A percentile compares a stretch with the other conserved stretches of the same genome.
Conservation (phyloP, 1,140 invertebrate genomes). For the Ceratitis capitata region DNA sequence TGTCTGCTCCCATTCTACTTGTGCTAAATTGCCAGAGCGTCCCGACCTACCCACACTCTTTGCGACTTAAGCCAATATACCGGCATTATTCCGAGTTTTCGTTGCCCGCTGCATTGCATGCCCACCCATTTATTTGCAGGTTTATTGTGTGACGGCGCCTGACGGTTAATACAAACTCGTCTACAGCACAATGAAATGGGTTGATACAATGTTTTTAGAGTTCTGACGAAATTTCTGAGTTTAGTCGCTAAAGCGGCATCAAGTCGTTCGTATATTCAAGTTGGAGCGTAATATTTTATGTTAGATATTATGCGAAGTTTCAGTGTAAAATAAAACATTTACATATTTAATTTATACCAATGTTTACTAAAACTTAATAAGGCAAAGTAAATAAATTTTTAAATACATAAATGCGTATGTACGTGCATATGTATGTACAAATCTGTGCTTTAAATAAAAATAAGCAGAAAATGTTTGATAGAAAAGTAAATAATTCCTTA, state of each 20-base stretch:
- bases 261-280: constrained; percentile 9
- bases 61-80: constrained; percentile 14
- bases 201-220: constrained; percentile 6
- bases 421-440: neutral
- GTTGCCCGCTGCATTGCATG: neutral
- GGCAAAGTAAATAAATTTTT: neutral
- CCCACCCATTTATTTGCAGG: constrained; percentile 10
- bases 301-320: neutral
- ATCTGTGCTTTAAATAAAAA: too few species aligned
- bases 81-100: neutral
- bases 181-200: neutral
- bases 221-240: neutral
- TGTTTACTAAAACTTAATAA: neutral
- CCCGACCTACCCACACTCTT: constrained; percentile 31
- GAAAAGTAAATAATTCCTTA: too few species aligned
- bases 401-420: neutral
- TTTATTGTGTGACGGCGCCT: constrained; percentile 1
- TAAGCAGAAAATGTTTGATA: too few species aligned
- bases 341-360: neutral
- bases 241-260: constrained; percentile 30
- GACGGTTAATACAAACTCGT: neutral
- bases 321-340: neutral
- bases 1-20: constrained; percentile 34
- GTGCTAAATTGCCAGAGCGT: constrained; percentile 20
- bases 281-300: neutral